Base-by-base conservation (phyloP, 2,888 invertebrate genomes). In the Harpagoxenus sublaevis region DNA sequence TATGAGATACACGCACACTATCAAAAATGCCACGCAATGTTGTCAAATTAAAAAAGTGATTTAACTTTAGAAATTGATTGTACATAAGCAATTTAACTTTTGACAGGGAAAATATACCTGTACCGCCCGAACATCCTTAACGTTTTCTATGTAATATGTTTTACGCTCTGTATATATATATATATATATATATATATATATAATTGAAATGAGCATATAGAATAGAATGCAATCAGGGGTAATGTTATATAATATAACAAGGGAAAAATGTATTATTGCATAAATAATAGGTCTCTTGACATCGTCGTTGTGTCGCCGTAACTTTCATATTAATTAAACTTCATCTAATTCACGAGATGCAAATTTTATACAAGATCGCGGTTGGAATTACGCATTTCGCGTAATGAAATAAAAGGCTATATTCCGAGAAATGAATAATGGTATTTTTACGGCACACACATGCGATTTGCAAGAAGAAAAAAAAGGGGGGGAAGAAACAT, bases 391-490 rank as follows among this genome's bases (percentile, higher is more conserved):
- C 31, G 3, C 28, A 1, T n/a, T 48, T 15, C 2, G 5, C 28
- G 2, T 65, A 55, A 65, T 53, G 3, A 12, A 62, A 75, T 48
- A 31, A 63, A 63, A 63, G 5, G 2, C 23, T 23, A 3, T 18
- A 15, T 63, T 75, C 35, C 23, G 35, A n/a, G 51, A 75, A 75
- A 63, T 48, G 48, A 48, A 31, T 60, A 1, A 31, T 57, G 39
- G 10, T 39, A 42, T 15, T 45, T 48, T 48, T n/a, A 8, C 5
- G n/a, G 9, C 31, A n/a, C 9, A n/a, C 9, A 9, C 45, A 5
- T 6, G 18, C 31, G 45, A 42, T 63, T 74, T 60, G 28, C 6
- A 31, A 35, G 10, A 42, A 28, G 18, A 45, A 45, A 31, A 1
- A n/a, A n/a, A 4, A 35, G 5, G 35, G 2, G 5, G n/a, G 39